Conservation (phyloP, 2,113 vertebrate genomes). For the Thamnophis sirtalis region DNA sequence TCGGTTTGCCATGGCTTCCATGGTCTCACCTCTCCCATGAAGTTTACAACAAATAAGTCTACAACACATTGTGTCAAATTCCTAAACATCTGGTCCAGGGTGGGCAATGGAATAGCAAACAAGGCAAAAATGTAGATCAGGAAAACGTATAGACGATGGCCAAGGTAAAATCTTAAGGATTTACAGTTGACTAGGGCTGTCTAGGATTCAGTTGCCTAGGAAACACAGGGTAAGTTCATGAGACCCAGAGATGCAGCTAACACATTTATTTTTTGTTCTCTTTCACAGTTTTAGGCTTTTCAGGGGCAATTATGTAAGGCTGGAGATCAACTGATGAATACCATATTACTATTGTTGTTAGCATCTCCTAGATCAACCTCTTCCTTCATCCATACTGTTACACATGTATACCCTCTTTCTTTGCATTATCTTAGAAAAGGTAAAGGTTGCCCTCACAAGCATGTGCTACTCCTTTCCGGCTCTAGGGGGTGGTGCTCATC, state of each 20-base stretch:
- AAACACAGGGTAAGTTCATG: not conserved
- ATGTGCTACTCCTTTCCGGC: too few relatives aligned
- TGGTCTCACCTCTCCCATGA: not conserved
- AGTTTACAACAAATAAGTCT: not conserved
- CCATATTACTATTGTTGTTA: not conserved
- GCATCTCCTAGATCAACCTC: not conserved
- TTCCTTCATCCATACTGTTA: not conserved
- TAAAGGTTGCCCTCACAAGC: too few relatives aligned
- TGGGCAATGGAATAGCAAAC: not conserved
- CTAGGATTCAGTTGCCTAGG: not conserved
- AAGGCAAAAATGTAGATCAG: not conserved
- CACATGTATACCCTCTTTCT: not conserved
- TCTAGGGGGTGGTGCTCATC: too few relatives aligned
- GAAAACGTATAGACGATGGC: not conserved
- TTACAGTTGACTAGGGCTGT: not conserved
- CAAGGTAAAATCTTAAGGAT: not conserved
- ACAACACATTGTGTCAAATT: not conserved
- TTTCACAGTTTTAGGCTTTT: not conserved
- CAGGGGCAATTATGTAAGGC: not conserved
- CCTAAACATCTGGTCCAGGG: not conserved
- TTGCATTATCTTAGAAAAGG: not conserved
- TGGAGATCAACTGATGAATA: not conserved
- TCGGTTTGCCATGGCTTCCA: not conserved
- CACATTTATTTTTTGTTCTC: not conserved
- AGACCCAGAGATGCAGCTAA: not conserved